Percentiles rank a stretch among this genome's conserved stretches.
Evolutionary conservation across 2,113 vertebrate genomes (phyloP).

Genomic region (Apteryx owenii): DNA sequence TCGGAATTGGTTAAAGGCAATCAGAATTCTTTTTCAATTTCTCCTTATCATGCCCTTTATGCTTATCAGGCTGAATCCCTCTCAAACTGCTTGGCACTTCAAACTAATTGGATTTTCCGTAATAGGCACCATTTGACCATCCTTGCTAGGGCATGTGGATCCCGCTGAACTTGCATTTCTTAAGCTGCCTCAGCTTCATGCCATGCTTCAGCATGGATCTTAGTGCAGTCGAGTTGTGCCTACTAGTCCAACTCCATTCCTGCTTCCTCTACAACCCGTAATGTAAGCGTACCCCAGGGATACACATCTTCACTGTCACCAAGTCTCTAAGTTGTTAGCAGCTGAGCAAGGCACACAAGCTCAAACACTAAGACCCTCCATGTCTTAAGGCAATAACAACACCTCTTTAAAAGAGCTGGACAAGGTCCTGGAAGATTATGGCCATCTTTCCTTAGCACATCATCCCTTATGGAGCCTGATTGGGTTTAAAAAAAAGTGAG

Average conservation of each 20-base stretch:
- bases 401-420: background rate
- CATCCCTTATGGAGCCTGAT: background rate
- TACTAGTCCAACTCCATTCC: background rate
- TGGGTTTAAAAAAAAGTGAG: background rate
- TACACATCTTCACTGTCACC: background rate
- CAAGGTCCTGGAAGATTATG: background rate
- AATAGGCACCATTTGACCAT: background rate
- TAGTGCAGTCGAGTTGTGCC: background rate
- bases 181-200: background rate
- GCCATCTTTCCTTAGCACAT: background rate
- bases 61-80: background rate
- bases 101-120: background rate
- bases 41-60: background rate
- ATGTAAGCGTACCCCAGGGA: background rate
- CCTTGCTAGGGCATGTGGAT: accelerated
- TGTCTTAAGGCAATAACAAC: background rate
- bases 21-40: background rate
- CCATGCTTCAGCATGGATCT: background rate
- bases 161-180: background rate
- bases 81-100: background rate
- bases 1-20: background rate
- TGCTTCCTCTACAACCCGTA: background rate
- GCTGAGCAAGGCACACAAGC: background rate
- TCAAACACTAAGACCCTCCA: background rate
- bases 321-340: background rate